Percentiles rank a stretch among this genome's conserved stretches.
Conservation (phyloP, 2,888 invertebrate species). For the Nasonia oneida region DNA sequence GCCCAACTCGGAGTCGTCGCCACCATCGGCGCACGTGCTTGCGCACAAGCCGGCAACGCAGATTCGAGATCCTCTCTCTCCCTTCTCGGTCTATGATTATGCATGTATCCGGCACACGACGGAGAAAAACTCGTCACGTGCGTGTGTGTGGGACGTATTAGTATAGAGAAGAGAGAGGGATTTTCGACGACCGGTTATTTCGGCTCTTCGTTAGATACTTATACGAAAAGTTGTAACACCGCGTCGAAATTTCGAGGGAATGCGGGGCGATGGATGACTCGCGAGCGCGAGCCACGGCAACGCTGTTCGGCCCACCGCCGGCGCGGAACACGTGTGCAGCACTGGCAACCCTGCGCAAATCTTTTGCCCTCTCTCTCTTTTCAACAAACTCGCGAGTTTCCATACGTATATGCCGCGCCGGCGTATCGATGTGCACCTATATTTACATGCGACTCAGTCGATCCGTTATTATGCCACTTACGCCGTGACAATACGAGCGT, state of each 20-base stretch:
- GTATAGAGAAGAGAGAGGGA: not conserved
- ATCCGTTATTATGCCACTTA: not conserved
- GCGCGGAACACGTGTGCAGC: conserved; percentile 14
- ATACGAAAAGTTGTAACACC: too few species aligned
- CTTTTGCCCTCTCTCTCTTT: conserved; percentile 1
- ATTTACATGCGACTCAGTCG: not conserved
- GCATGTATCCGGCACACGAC: too few species aligned
- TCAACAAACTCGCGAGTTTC: not conserved
- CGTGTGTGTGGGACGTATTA: too few species aligned
- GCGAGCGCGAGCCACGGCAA: not conserved
- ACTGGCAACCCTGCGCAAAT: conserved; percentile 33
- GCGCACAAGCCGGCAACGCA: too few species aligned
- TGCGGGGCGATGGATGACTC: not conserved
- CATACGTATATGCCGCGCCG: not conserved
- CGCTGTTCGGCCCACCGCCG: not conserved
- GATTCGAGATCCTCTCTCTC: too few species aligned
- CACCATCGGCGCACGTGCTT: too few species aligned
- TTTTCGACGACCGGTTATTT: not conserved
- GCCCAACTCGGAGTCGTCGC: too few species aligned
- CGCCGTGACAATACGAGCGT: not conserved
- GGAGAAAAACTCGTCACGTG: too few species aligned
- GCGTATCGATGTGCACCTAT: not conserved
- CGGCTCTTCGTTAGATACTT: not conserved
- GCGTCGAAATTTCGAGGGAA: conserved; percentile 17
- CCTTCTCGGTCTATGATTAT: too few species aligned